Evolutionary conservation across 2,888 invertebrate genomes (phyloP).

Genomic region (Leucophenga maculata): DNA sequence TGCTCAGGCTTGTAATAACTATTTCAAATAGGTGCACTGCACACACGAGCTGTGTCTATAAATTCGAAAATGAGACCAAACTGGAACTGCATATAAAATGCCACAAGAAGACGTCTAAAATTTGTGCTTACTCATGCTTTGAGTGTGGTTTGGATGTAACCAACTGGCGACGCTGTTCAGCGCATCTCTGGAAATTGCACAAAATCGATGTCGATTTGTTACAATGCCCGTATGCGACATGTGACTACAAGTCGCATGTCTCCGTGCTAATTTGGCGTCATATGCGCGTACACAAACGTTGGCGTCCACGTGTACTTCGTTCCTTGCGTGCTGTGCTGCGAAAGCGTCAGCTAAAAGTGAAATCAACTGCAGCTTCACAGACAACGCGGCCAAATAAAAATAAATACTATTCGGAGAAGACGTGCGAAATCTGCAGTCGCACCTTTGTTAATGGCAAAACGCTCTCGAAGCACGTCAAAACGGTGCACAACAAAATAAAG

Average conservation of each 20-base stretch:
- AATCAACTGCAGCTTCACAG: constrained; percentile 32
- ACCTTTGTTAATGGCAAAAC: constrained; percentile 80
- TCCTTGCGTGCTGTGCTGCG: constrained; percentile 58
- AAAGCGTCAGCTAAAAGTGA: constrained; percentile 40
- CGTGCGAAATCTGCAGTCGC: constrained; percentile 80
- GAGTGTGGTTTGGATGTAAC: constrained; percentile 74
- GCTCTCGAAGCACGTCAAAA: constrained; percentile 79
- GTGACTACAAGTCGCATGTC: constrained; percentile 75
- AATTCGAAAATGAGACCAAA: constrained; percentile 73
- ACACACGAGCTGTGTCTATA: constrained; percentile 74
- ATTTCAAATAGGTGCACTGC: constrained; percentile 73
- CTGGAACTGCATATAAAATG: constrained; percentile 74
- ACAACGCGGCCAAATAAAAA: constrained; percentile 53
- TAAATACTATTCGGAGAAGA: constrained; percentile 76
- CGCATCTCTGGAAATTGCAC: constrained; percentile 81
- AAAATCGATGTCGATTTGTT: constrained; percentile 76
- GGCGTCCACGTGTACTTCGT: constrained; percentile 66
- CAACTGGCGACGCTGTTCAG: constrained; percentile 79
- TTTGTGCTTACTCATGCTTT: constrained; percentile 73
- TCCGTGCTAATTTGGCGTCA: constrained; percentile 77
- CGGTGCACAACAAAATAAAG: constrained; percentile 82
- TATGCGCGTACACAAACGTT: constrained; percentile 76
- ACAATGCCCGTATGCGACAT: constrained; percentile 74
- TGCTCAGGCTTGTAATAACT: background rate
- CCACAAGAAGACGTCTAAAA: constrained; percentile 65